These are phyloP conservation scores for Triplophysa dalaica DNA, from an alignment of 2,113 vertebrate species.

Conservation along the genomic window DNA sequence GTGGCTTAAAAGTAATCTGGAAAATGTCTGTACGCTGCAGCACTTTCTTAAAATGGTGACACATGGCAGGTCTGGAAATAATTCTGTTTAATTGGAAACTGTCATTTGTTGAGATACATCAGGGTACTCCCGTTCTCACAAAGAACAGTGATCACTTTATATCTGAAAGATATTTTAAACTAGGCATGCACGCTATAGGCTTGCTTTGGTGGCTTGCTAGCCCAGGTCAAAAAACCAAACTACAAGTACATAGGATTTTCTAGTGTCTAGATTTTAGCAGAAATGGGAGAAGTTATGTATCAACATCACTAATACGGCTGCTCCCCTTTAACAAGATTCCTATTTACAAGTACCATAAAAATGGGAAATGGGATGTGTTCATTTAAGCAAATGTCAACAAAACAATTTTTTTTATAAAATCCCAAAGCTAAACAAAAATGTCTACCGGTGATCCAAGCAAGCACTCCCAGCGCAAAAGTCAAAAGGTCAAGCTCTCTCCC, in stretches of 20 bases:
- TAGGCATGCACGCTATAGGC: too few relatives aligned
- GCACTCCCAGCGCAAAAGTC: background rate
- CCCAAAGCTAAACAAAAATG: background rate
- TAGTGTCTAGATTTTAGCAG: too few relatives aligned
- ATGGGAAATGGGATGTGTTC: too few relatives aligned
- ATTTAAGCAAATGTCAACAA: too few relatives aligned
- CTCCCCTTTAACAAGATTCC: too few relatives aligned
- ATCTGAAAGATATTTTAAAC: too few relatives aligned
- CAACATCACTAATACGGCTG: too few relatives aligned
- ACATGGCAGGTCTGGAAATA: slow-evolving; percentile 9
- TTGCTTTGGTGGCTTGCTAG: too few relatives aligned
- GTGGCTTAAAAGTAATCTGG: background rate
- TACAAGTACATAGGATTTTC: too few relatives aligned
- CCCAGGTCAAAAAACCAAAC: too few relatives aligned
- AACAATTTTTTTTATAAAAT: background rate
- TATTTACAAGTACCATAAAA: too few relatives aligned
- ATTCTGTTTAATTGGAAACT: slow-evolving; percentile 6
- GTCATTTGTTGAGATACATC: background rate
- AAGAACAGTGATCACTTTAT: background rate
- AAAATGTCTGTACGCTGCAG: background rate
- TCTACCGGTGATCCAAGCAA: background rate
- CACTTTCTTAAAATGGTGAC: slow-evolving; percentile 5
- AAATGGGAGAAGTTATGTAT: too few relatives aligned
- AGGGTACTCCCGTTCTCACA: background rate
- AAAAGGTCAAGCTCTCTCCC: slow-evolving; percentile 15